Base-by-base conservation (phyloP, 2,888 invertebrate species). In the Caenorhabditis sulstoni region DNA sequence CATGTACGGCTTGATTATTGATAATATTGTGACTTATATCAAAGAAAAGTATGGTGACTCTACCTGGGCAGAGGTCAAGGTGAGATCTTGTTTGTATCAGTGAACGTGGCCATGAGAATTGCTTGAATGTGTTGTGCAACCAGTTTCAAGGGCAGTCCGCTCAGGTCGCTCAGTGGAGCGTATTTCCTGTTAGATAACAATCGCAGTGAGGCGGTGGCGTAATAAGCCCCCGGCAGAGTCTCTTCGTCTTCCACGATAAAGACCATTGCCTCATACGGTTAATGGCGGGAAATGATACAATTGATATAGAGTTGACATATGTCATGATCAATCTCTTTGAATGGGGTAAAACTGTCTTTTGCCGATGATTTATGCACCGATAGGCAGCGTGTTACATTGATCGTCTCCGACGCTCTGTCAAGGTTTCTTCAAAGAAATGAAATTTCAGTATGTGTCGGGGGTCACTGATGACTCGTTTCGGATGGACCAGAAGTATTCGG, bases 1-100 rank as follows among this genome's bases (percentile, higher is more conserved):
- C 23, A 97, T 98, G 98, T 98, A 98, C 93, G 98, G 98, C 41
- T 93, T 98, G 82, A 93, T 98, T 49, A 92, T 98, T 88, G 97
- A 97, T 91, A 96, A 96, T 90, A 93, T 97, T 92, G 94, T 95
- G 86, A 95, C 96, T 91, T 96, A 94, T 92, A 95, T 98, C 90
- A 94, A 95, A 79, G 93, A 94, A 88, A 94, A 94, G n/a, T 97
- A 96, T 92, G 97, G 97, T 0, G 96, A 96, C 90, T 95, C 95
- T 70, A 93, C 94, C 87, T 97, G 97, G 97, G 45, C 74, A 7
- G 87, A 87, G 67, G 81, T 87, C 23, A 85, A 85, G 83, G 85
- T 84, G 52, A 68, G 81, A 37, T 2, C 29, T 29, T 39, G 29
- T 39, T 14, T 12, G 41, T 55, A 35, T 35, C 20, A 45, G 23